Conservation (phyloP, 2,888 invertebrate species). For the Zygogramma bicolorata region DNA sequence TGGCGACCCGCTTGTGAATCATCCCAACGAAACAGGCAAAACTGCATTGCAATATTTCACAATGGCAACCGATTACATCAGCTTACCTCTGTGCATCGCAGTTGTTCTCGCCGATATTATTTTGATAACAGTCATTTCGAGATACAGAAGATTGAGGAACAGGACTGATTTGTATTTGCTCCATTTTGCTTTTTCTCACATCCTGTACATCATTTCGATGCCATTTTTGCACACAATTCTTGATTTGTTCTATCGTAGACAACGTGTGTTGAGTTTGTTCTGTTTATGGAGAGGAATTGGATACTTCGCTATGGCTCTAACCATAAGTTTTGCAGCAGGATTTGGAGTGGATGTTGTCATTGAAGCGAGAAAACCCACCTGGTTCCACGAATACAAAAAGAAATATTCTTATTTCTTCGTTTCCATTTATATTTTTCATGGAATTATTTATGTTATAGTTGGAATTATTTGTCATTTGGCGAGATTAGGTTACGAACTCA, state of each 20-base stretch:
- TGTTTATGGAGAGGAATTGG: constrained; percentile 42
- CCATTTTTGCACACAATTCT: constrained; percentile 41
- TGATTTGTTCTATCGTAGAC: constrained; percentile 35
- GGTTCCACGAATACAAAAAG: constrained; percentile 41
- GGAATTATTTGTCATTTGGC: constrained; percentile 41
- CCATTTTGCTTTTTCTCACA: constrained; percentile 39
- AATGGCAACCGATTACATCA: constrained; percentile 36
- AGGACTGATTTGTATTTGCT: constrained; percentile 39
- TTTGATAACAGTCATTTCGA: constrained; percentile 29
- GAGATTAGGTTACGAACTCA: constrained; percentile 32
- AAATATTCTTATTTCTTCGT: constrained; percentile 39
- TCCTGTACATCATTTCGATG: constrained; percentile 40
- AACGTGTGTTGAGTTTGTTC: constrained; percentile 36
- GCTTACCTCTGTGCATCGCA: constrained; percentile 33
- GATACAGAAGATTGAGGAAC: constrained; percentile 37
- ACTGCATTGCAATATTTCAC: constrained; percentile 37
- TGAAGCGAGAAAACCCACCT: constrained; percentile 24
- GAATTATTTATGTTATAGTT: constrained; percentile 39
- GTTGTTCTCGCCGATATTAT: constrained; percentile 32
- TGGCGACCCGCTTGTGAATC: constrained; percentile 33
- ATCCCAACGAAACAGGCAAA: constrained; percentile 23
- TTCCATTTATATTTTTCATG: constrained; percentile 42
- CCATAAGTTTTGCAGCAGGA: constrained; percentile 40
- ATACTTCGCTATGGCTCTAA: constrained; percentile 40
- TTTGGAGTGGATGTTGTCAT: constrained; percentile 44